phyloP scores from a whole-genome alignment of 2,888 invertebrate genomes.

The Pollenia angustigena region DNA sequence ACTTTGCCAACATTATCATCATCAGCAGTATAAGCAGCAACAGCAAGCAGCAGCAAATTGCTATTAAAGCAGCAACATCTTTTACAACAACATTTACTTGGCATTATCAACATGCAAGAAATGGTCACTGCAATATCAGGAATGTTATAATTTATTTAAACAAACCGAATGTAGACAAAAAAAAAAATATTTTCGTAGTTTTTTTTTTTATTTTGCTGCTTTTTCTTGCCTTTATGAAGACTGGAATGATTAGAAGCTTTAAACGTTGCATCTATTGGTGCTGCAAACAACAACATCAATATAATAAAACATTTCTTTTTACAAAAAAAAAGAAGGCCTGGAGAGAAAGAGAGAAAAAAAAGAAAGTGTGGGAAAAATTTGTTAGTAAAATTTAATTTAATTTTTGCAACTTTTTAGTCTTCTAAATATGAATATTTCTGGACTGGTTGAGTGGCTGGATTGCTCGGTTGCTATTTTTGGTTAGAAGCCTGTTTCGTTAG shows the following conservation, averaged over 20 bases:
- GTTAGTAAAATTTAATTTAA: constrained; percentile 68
- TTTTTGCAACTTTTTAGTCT: constrained; percentile 64
- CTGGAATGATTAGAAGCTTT: constrained; percentile 65
- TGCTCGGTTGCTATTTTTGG: not conserved
- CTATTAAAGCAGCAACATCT: constrained; percentile 48
- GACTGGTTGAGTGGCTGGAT: constrained; percentile 12
- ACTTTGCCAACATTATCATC: constrained; percentile 42
- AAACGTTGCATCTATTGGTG: constrained; percentile 24
- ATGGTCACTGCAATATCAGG: constrained; percentile 67
- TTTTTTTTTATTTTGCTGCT: not conserved
- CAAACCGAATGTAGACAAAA: constrained; percentile 54
- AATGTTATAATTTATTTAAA: constrained; percentile 74
- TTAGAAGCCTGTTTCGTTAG: constrained; percentile 43
- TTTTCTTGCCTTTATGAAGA: constrained; percentile 26
- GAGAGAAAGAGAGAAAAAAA: constrained; percentile 48
- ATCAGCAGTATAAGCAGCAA: constrained; percentile 21
- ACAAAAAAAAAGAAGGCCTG: constrained; percentile 6
- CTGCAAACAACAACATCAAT: constrained; percentile 13
- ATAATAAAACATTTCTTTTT: constrained; percentile 45
- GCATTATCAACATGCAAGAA: constrained; percentile 62
- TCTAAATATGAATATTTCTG: constrained; percentile 66
- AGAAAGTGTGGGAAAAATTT: constrained; percentile 74
- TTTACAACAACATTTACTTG: constrained; percentile 49
- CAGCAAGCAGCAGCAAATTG: constrained; percentile 41
- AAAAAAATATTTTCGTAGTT: constrained; percentile 32